Evolutionary conservation across 2,888 invertebrate genomes (phyloP).

Genomic region (Dorcus hopei): DNA sequence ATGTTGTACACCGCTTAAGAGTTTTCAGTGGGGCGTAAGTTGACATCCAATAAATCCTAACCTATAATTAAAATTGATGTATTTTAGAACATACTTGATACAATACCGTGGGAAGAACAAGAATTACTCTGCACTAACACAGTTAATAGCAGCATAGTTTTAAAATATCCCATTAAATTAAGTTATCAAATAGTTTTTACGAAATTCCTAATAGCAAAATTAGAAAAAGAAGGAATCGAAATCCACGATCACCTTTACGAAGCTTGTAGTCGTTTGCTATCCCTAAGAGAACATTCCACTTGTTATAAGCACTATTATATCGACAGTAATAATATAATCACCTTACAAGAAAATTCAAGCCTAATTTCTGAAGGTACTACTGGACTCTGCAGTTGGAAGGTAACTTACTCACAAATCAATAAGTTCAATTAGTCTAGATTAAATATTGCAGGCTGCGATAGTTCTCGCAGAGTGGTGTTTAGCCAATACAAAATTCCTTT

Average conservation of each 20-base stretch:
- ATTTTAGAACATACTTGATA: slow-evolving; percentile 28
- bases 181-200: slow-evolving; percentile 65
- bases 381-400: slow-evolving; percentile 77
- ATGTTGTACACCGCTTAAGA: slow-evolving; percentile 33
- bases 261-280: slow-evolving; percentile 56
- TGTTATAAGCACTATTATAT: slow-evolving; percentile 64
- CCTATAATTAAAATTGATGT: background rate
- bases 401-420: slow-evolving; percentile 35
- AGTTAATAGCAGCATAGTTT: slow-evolving; percentile 53
- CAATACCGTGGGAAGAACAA: slow-evolving; percentile 54
- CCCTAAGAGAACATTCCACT: slow-evolving; percentile 37
- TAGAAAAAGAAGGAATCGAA: slow-evolving; percentile 56
- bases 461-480: slow-evolving; percentile 70
- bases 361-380: slow-evolving; percentile 77
- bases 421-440: background rate
- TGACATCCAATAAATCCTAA: background rate
- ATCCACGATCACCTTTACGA: slow-evolving; percentile 66
- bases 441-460: slow-evolving; percentile 58
- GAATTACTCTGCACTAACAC: slow-evolving; percentile 58
- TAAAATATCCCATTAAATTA: slow-evolving; percentile 60
- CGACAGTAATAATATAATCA: slow-evolving; percentile 51
- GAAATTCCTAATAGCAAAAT: slow-evolving; percentile 58
- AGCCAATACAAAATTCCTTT: slow-evolving; percentile 53
- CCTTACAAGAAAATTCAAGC: slow-evolving; percentile 66
- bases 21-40: slow-evolving; percentile 29